Conservation (phyloP, 2,797 vertebrate species). For the Mycteria americana region DNA sequence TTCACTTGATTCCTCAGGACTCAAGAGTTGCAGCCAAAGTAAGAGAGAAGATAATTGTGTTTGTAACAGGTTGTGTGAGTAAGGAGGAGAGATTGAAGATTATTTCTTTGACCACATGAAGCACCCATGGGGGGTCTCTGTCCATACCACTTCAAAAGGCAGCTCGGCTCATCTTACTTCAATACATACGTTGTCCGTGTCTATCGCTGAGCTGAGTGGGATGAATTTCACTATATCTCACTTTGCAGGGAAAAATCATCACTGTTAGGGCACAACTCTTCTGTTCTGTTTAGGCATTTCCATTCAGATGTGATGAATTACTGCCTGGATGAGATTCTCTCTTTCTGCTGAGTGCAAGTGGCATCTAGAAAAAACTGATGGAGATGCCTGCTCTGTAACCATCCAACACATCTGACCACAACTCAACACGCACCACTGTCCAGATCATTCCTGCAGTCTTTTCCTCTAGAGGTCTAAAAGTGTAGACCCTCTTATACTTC, state of each 20-base stretch:
- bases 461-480: background rate
- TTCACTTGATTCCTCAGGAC: background rate
- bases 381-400: background rate
- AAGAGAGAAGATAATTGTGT: background rate
- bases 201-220: background rate
- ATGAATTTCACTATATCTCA: background rate
- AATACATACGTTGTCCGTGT: fast-evolving
- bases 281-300: background rate
- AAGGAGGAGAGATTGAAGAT: background rate
- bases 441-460: background rate
- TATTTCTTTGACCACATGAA: background rate
- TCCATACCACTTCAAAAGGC: background rate
- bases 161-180: background rate
- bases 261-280: background rate
- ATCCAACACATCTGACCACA: background rate
- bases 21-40: background rate
- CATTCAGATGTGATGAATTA: background rate
- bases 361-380: background rate
- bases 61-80: background rate
- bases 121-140: background rate
- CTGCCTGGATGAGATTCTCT: background rate
- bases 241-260: background rate
- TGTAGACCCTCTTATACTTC: background rate
- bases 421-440: background rate
- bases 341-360: background rate